Base-by-base conservation (phyloP, 2,797 vertebrate genomes). In the Leucoraja ocellata region DNA sequence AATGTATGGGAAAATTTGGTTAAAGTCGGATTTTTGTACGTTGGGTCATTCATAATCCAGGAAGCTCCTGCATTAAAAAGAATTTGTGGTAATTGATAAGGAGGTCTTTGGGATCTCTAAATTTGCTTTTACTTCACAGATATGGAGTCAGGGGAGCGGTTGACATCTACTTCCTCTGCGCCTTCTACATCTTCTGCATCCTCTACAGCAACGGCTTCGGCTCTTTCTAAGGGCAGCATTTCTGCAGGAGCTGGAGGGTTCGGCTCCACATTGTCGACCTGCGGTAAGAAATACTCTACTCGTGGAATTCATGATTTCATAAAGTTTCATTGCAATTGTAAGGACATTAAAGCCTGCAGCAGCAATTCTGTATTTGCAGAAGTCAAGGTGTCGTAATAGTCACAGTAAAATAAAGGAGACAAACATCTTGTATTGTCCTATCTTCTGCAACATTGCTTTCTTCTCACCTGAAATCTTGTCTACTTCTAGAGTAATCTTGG, bases 81-180 rank as follows among this genome's bases (percentile, higher is more conserved):
- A 65, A 6, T 4, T 65, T 36, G 61, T 36, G 36, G n/a, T 36
- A 32, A 68, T 14, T 36, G 61, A 68, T 6, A 6, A 32, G 84
- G n/a, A 88, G 7, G 2, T 61, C 23, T 28, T 88, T 18, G 32
- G 84, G 61, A 68, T 68, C 61, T 88, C 61, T 32, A 84, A 84
- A 83, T 54, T 61, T 61, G 4, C 28, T 86, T 88, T 86, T 63
- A 83, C 96, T 96, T 95, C 95, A 95, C 93, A 99, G 98, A 96
- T 95, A 99, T 99, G 98, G 98, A 99, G 97, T 97, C 98, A 95
- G 97, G 96, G 95, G 98, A 98, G 96, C 95, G 96, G 95, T 95
- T 98, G 96, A 95, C 96, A 76, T 96, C 96, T 95, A 96, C 98
- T 73, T 96, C 97, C 4, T 95, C 97, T 14, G 94, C 95, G 94